Evolutionary conservation across 1,140 invertebrate genomes (phyloP).

Genomic region (Drosophila albomicans): DNA sequence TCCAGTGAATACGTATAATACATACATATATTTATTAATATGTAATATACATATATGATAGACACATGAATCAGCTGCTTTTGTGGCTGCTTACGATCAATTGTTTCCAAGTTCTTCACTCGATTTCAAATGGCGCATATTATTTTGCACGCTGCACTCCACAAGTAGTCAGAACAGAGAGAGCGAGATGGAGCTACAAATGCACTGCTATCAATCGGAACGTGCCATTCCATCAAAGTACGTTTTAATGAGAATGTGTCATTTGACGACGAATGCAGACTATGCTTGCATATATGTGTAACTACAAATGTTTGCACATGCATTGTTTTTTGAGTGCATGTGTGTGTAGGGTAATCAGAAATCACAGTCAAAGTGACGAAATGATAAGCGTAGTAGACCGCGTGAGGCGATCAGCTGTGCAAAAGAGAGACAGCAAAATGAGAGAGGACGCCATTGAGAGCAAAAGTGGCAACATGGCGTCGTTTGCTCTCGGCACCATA

Average conservation of each 20-base stretch:
- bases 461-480: constrained; percentile 44
- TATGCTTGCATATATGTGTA: neutral
- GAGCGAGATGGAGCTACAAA: constrained; percentile 5
- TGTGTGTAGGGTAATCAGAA: neutral
- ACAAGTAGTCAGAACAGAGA: constrained; percentile 30
- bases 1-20: neutral
- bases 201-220: constrained; percentile 11
- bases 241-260: constrained; percentile 8
- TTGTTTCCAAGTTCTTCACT: neutral
- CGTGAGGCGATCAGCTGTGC: constrained; percentile 45
- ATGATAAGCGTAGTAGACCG: constrained; percentile 41
- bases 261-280: neutral
- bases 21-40: neutral
- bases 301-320: constrained; percentile 1
- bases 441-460: constrained; percentile 12
- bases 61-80: constrained; percentile 5
- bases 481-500: constrained; percentile 21
- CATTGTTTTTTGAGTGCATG: neutral
- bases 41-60: constrained; percentile 3
- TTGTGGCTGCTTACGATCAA: neutral
- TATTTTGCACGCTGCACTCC: constrained; percentile 71
- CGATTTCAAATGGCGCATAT: constrained; percentile 49
- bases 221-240: constrained; percentile 8
- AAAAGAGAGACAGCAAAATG: neutral
- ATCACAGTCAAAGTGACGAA: constrained; percentile 17